Evolutionary conservation across 2,113 vertebrate species (phyloP).

Genomic region (Oncorhynchus gorbuscha): DNA sequence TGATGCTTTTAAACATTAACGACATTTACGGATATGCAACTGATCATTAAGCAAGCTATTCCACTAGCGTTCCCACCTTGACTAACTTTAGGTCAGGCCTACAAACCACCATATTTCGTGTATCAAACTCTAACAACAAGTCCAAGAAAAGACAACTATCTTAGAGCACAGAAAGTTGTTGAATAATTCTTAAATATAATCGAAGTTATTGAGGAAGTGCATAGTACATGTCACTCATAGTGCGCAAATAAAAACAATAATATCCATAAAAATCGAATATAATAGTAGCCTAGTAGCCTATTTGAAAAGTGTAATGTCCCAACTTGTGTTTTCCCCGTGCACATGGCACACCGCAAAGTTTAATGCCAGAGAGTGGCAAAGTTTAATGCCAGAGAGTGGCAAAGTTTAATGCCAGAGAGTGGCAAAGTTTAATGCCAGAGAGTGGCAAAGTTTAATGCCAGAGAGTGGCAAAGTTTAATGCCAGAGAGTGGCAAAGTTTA

Average conservation of each 20-base stretch:
- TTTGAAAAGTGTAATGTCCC: not conserved
- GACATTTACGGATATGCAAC: not conserved
- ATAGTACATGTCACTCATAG: not conserved
- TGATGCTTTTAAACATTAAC: not conserved
- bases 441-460: too few species aligned
- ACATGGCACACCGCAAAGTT: constrained; percentile 15
- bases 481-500: not conserved
- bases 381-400: not conserved
- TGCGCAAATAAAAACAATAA: not conserved
- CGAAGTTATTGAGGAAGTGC: not conserved
- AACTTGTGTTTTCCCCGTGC: not conserved
- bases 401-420: constrained; percentile 1
- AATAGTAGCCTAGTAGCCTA: not conserved
- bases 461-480: constrained; percentile 6
- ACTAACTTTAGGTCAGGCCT: not conserved
- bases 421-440: too few species aligned
- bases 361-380: not conserved
- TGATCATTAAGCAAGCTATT: not conserved
- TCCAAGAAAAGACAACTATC: not conserved
- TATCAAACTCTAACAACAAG: not conserved
- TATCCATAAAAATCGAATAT: not conserved
- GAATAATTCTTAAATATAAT: not conserved
- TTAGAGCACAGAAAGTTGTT: not conserved
- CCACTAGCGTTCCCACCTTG: too few species aligned
- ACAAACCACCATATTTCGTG: not conserved